phyloP scores from a whole-genome alignment of 2,888 invertebrate species.

The Agonum fuliginosum region DNA sequence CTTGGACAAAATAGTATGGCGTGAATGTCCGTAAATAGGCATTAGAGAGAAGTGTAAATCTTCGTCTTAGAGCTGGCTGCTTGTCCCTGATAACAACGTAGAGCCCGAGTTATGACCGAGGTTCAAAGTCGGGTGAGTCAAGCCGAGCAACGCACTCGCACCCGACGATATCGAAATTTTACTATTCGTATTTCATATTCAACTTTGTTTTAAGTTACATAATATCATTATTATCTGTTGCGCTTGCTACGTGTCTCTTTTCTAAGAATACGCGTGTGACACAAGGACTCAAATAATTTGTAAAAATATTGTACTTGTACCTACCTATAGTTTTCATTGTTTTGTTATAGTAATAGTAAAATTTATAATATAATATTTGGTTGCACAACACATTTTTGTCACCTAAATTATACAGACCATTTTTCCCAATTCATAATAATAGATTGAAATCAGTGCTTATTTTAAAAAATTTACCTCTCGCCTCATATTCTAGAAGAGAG shows the following conservation, averaged over 20 bases:
- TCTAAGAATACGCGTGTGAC: neutral
- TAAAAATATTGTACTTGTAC: too few species aligned
- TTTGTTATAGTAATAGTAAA: too few species aligned
- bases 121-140: neutral
- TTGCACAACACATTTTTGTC: too few species aligned
- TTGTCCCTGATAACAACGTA: conserved; percentile 54
- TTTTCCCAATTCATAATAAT: too few species aligned
- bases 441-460: too few species aligned
- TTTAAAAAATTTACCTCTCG: too few species aligned
- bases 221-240: neutral
- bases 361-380: too few species aligned
- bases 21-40: conserved; percentile 54
- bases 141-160: conserved; percentile 1
- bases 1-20: too few species aligned
- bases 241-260: neutral
- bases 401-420: too few species aligned
- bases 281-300: too few species aligned
- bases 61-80: conserved; percentile 58
- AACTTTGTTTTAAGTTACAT: conserved; percentile 20
- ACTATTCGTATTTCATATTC: neutral
- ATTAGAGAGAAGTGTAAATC: conserved; percentile 56
- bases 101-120: conserved; percentile 52
- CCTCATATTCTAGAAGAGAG: too few species aligned
- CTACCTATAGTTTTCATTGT: too few species aligned
- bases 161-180: neutral